These are phyloP conservation scores for Matsumyia berberina DNA, from an alignment of 2,888 invertebrate species.

Conservation along the genomic window DNA sequence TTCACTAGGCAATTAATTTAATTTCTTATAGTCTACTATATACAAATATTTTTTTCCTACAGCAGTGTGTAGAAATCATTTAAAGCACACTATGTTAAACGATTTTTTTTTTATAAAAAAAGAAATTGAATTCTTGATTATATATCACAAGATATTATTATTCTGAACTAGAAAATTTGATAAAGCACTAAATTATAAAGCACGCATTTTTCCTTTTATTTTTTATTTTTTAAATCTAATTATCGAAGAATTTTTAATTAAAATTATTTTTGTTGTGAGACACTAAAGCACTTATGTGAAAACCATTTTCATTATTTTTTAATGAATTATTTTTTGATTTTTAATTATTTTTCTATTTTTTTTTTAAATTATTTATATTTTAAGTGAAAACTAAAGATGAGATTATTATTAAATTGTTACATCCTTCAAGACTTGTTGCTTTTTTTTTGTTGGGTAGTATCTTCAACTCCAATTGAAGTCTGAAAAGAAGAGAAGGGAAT, in stretches of 20 bases:
- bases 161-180: constrained; percentile 52
- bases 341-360: constrained; percentile 16
- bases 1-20: constrained; percentile 35
- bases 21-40: constrained; percentile 34
- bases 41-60: constrained; percentile 36
- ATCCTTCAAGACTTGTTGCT: constrained; percentile 40
- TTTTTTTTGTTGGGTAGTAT: constrained; percentile 11
- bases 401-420: constrained; percentile 39
- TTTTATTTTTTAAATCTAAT: no score
- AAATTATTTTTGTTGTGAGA: constrained; percentile 64
- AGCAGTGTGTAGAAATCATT: constrained; percentile 46
- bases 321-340: constrained; percentile 13
- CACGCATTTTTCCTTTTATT: constrained; percentile 56
- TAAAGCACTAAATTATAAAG: constrained; percentile 65
- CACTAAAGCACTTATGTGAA: constrained; percentile 77
- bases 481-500: constrained; percentile 31
- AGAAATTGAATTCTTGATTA: constrained; percentile 20
- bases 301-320: constrained; percentile 68
- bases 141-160: constrained; percentile 66
- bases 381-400: constrained; percentile 44
- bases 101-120: constrained; percentile 40
- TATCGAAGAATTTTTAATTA: constrained; percentile 51
- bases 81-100: constrained; percentile 61
- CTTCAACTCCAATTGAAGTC: constrained; percentile 44
- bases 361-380: constrained; percentile 14